A percentile compares a stretch with the other conserved stretches of the same genome.
Conservation (phyloP, 2,888 invertebrate species). For the Acrobasis suavella region DNA sequence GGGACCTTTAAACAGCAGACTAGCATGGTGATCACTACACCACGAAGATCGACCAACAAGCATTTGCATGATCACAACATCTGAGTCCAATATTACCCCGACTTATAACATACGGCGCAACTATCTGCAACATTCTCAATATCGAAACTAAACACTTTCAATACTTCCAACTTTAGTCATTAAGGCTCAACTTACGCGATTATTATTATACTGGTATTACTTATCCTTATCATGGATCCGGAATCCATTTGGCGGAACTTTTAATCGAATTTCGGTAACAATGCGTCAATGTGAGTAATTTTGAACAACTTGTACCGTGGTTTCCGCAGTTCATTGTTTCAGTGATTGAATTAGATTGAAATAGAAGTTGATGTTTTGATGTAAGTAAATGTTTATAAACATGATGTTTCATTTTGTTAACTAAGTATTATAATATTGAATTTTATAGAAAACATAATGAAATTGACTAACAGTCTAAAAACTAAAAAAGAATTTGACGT, state of each 20-base stretch:
- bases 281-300: constrained; percentile 39
- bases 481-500: too few species aligned
- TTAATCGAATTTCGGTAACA: constrained; percentile 53
- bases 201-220: constrained; percentile 31
- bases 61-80: neutral
- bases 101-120: constrained; percentile 6
- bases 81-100: neutral
- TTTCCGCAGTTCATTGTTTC: neutral
- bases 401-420: neutral
- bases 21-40: neutral
- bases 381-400: neutral
- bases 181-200: constrained; percentile 28
- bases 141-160: constrained; percentile 26
- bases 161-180: constrained; percentile 30
- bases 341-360: neutral
- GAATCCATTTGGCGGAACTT: constrained; percentile 56
- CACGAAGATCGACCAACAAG: neutral
- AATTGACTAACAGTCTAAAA: too few species aligned
- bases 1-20: neutral
- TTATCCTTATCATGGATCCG: constrained; percentile 37
- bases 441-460: too few species aligned
- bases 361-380: neutral
- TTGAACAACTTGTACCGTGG: constrained; percentile 6
- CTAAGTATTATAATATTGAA: too few species aligned
- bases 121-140: constrained; percentile 24